Percentiles rank a stretch among this genome's conserved stretches.
phyloP scores from a whole-genome alignment of 2,888 invertebrate species.

The Nomada ruficornis region DNA sequence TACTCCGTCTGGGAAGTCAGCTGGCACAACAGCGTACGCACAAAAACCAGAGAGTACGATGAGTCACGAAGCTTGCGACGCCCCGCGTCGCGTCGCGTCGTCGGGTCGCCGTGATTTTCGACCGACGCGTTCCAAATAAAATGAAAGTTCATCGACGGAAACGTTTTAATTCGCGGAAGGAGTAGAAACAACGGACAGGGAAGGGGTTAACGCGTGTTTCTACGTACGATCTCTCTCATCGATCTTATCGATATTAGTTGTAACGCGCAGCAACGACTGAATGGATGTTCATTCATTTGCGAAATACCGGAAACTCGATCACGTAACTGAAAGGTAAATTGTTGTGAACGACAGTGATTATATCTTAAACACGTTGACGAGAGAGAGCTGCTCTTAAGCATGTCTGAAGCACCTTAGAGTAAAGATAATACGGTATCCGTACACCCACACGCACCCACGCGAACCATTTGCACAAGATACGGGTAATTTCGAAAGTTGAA shows the following conservation, averaged over 20 bases:
- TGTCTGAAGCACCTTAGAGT: slow-evolving; percentile 37
- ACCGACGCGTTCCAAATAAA: slow-evolving; percentile 1
- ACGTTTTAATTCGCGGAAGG: slow-evolving; percentile 34
- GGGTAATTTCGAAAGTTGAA: slow-evolving; percentile 53
- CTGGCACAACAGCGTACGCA: slow-evolving; percentile 47
- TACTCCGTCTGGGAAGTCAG: slow-evolving; percentile 57
- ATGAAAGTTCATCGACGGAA: slow-evolving; percentile 34
- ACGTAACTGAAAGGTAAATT: slow-evolving; percentile 33
- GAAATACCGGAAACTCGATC: slow-evolving; percentile 46
- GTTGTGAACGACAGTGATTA: slow-evolving; percentile 25
- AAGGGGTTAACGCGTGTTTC: slow-evolving; percentile 12
- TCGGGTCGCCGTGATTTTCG: slow-evolving; percentile 22
- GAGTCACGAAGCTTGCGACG: slow-evolving; percentile 41
- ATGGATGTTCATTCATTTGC: not conserved
- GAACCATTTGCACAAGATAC: slow-evolving; percentile 54
- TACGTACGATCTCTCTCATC: slow-evolving; percentile 27
- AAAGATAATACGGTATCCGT: slow-evolving; percentile 58
- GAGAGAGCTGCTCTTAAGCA: slow-evolving; percentile 10
- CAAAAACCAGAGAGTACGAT: slow-evolving; percentile 41
- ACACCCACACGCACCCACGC: slow-evolving; percentile 73
- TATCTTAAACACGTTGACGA: not conserved
- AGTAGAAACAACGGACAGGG: not conserved
- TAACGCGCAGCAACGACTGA: not conserved
- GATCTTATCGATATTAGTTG: no score
- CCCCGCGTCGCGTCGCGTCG: no score